Conservation (phyloP, 1,140 invertebrate species). For the Caenorhabditis latens region DNA sequence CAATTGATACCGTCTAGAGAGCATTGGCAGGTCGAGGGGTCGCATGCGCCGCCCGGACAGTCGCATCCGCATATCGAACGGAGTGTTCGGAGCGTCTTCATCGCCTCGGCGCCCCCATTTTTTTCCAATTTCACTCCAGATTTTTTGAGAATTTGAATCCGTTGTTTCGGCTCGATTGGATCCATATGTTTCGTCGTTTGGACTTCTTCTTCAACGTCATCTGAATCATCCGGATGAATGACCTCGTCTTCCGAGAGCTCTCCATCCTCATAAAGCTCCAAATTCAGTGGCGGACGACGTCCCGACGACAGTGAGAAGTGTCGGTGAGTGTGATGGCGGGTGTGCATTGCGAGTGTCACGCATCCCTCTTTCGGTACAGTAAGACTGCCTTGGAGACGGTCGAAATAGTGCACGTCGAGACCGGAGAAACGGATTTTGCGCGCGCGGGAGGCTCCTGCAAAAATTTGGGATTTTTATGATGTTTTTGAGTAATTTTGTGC, state of each 20-base stretch:
- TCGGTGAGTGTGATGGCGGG: conserved; percentile 3
- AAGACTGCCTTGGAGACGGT: conserved; percentile 1
- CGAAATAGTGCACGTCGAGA: conserved; percentile 19
- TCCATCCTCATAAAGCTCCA: not conserved
- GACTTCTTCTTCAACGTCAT: conserved; percentile 8
- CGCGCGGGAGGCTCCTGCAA: not conserved
- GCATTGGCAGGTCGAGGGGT: not conserved
- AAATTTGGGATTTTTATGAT: too few relatives aligned
- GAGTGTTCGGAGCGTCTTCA: not conserved
- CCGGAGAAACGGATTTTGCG: not conserved
- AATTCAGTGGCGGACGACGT: not conserved
- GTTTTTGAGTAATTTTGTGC: too few relatives aligned
- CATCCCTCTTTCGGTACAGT: conserved; percentile 3
- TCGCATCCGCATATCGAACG: conserved; percentile 1
- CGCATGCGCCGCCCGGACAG: not conserved
- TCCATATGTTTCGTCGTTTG: not conserved
- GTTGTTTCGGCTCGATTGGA: not conserved
- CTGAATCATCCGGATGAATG: conserved; percentile 40
- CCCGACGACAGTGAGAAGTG: not conserved
- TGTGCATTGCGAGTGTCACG: conserved; percentile 10
- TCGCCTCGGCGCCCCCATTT: not conserved
- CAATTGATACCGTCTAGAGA: not conserved
- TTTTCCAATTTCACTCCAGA: conserved; percentile 10
- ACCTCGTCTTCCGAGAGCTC: conserved; percentile 18
- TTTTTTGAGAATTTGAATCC: conserved; percentile 31